A percentile compares a stretch with the other conserved stretches of the same genome.
Conservation (phyloP, 1,140 invertebrate species). For the Phortica variegata region DNA sequence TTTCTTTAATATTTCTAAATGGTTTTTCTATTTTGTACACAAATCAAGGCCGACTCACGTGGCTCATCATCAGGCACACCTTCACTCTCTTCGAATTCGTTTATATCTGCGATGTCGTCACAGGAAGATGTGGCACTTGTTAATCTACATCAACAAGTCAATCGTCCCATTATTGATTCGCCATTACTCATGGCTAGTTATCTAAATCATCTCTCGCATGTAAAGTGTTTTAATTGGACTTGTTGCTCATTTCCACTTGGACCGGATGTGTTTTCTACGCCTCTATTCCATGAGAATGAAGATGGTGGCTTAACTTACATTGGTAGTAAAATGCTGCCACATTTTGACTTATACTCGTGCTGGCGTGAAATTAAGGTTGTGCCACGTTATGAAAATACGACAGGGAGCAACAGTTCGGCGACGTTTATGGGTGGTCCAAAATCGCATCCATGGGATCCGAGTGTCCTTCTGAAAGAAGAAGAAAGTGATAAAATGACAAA, state of each 20-base stretch:
- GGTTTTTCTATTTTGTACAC: conserved; percentile 22
- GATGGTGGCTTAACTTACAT: conserved; percentile 75
- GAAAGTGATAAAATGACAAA: conserved; percentile 50
- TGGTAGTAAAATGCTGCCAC: conserved; percentile 61
- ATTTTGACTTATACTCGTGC: conserved; percentile 50
- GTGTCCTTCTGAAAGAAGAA: conserved; percentile 51
- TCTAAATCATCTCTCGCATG: conserved; percentile 87
- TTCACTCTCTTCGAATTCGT: conserved; percentile 81
- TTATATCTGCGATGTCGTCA: conserved; percentile 89
- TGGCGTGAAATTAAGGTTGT: conserved; percentile 60
- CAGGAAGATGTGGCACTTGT: conserved; percentile 90
- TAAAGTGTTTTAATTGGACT: conserved; percentile 70
- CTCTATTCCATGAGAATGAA: conserved; percentile 72
- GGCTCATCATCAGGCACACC: conserved; percentile 52
- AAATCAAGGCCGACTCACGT: conserved; percentile 47
- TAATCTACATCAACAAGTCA: conserved; percentile 93
- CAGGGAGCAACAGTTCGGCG: conserved; percentile 53
- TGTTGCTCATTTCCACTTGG: conserved; percentile 68
- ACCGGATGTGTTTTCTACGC: conserved; percentile 72
- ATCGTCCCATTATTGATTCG: conserved; percentile 90
- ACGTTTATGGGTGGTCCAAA: conserved; percentile 51
- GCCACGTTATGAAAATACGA: conserved; percentile 46
- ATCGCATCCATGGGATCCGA: conserved; percentile 57
- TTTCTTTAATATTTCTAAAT: not conserved
- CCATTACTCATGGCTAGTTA: conserved; percentile 94